phyloP scores from a whole-genome alignment of 2,888 invertebrate species.

The Acanthopleura granulata region DNA sequence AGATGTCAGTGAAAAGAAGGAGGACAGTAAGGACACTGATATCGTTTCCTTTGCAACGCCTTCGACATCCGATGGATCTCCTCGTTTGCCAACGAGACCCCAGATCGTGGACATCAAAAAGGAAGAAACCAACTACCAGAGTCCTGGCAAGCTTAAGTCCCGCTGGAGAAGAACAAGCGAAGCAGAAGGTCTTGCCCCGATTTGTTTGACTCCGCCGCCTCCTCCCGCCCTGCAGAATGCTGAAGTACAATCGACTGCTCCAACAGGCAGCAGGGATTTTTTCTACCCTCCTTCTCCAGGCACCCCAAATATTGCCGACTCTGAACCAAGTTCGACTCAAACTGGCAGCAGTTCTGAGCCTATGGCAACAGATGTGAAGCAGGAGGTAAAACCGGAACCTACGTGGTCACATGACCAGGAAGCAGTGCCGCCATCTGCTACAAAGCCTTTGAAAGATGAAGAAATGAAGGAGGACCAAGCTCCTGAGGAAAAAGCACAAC shows the following conservation, averaged over 20 bases:
- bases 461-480: slow-evolving; percentile 22
- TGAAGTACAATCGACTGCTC: too few species aligned
- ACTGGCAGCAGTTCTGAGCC: too few species aligned
- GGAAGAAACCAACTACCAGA: slow-evolving; percentile 28
- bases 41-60: slow-evolving; percentile 19
- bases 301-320: too few species aligned
- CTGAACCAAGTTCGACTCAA: too few species aligned
- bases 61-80: neutral
- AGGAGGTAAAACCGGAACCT: too few species aligned
- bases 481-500: neutral
- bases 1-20: slow-evolving; percentile 19
- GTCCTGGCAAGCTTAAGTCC: slow-evolving; percentile 55
- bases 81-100: slow-evolving; percentile 4
- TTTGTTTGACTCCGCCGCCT: slow-evolving; percentile 20
- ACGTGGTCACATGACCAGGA: neutral
- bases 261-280: too few species aligned
- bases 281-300: too few species aligned
- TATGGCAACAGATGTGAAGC: too few species aligned
- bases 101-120: slow-evolving; percentile 26
- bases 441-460: neutral
- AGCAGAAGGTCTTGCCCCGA: slow-evolving; percentile 39
- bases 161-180: slow-evolving; percentile 59
- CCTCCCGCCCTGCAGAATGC: slow-evolving; percentile 19
- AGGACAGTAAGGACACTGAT: slow-evolving; percentile 20
- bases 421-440: neutral